Conservation (phyloP, 64 coral and sea anemone species). For the Acropora tenuis region DNA sequence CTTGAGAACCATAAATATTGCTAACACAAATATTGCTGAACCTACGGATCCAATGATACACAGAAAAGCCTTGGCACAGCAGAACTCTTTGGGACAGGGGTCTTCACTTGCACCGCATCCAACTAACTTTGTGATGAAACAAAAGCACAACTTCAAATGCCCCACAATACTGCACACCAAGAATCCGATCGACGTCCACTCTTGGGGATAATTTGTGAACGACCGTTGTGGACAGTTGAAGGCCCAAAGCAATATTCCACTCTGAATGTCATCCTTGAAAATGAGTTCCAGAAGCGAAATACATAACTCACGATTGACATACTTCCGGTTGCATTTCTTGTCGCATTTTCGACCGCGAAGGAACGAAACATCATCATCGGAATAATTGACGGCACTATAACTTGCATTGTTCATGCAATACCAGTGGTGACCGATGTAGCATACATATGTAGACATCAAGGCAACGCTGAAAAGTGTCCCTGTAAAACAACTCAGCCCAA, state of each 20-base stretch:
- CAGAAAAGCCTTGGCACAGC: not conserved
- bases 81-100: not conserved
- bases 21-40: not conserved
- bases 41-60: not conserved
- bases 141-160: not conserved
- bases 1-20: no score
- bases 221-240: not conserved
- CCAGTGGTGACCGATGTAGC: not conserved
- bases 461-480: not conserved
- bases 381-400: not conserved
- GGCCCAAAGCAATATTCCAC: not conserved
- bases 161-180: not conserved
- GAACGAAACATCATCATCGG: not conserved
- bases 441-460: not conserved
- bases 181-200: not conserved
- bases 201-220: not conserved
- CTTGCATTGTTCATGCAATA: not conserved
- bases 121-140: not conserved
- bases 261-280: slow-evolving; percentile 1
- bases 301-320: not conserved
- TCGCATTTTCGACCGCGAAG: not conserved
- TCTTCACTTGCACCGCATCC: not conserved
- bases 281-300: not conserved
- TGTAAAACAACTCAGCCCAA: not conserved
- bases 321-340: not conserved